Evolutionary conservation across 1,140 invertebrate genomes (phyloP), one percentile per base, ranked within the genome.

Genomic region (Caenorhabditis remanei): DNA sequence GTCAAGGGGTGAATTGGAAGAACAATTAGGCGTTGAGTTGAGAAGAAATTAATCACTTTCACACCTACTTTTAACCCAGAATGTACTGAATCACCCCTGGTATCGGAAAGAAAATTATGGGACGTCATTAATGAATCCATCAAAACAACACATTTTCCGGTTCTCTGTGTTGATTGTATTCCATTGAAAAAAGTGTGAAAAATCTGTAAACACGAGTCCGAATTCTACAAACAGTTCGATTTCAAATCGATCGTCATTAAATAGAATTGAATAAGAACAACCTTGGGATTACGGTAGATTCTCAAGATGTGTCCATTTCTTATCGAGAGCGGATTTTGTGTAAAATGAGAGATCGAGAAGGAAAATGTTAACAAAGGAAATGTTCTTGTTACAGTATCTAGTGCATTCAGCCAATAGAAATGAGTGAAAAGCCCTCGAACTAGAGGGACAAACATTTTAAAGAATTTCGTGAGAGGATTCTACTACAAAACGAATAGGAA

Each of bases 101-200:
- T 53, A 14, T 32, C 11, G 14, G 21, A 32, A 21, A 24, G 32
- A 21, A 58, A 58, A 58, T 58, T n/a, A 58, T n/a, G n/a, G 4
- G 50, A 32, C 61, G 61, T 63, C 61, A 32, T 14, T 24, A 11
- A 24, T 5, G 8, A 63, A 63, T 63, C 61, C 61, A 63, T 63
- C 61, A 63, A 63, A 32, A 32, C 32, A 7, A 63, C 61, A 63
- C 61, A 32, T 53, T 63, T 63, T 63, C 61, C 61, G 61, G 61
- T 63, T 63, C 24, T 32, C 61, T 32, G 11, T 63, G 61, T 63
- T 63, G 24, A 40, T 32, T 32, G 21, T 9, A 63, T 32, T 63
- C n/a, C 56, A 58, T n/a, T n/a, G 21, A 24, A 63, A 58, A n/a
- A 21, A 58, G 19, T 58, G 11, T 58, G 7, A 58, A 4, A 63